Conservation (phyloP, 2,888 invertebrate genomes). For the Bursaphelenchus okinawaensis region DNA sequence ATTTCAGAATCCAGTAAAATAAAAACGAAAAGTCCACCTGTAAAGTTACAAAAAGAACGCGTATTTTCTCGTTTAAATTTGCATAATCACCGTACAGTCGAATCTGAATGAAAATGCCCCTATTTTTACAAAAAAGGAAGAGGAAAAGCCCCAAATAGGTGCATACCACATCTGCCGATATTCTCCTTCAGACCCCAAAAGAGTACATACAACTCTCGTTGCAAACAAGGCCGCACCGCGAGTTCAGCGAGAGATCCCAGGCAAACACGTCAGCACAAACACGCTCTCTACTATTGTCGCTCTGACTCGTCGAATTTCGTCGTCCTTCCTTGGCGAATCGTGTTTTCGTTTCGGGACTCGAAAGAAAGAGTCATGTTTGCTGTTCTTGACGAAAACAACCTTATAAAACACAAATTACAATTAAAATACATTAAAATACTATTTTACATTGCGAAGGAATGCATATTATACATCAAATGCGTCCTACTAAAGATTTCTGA, state of each 20-base stretch:
- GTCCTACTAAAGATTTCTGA: no score
- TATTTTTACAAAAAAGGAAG: not conserved
- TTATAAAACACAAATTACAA: no score
- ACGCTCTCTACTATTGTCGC: not conserved
- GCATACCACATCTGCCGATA: not conserved
- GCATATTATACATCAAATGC: no score
- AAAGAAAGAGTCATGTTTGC: not conserved
- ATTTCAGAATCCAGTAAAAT: no score
- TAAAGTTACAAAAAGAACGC: no score
- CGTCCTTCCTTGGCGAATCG: not conserved
- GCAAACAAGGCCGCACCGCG: not conserved
- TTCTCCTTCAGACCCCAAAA: not conserved
- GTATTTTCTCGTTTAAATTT: no score
- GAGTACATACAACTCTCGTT: not conserved
- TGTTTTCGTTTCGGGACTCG: not conserved
- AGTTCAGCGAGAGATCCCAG: not conserved
- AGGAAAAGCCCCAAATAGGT: not conserved
- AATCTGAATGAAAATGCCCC: not conserved
- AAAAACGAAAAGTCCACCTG: no score
- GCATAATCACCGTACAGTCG: no score
- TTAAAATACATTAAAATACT: no score
- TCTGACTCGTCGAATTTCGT: not conserved
- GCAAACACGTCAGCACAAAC: not conserved
- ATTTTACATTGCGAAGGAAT: no score
- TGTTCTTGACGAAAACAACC: no score